A percentile compares a stretch with the other conserved stretches of the same genome.
phyloP scores from a whole-genome alignment of 1,140 invertebrate genomes.

The Ceratina australensis region DNA sequence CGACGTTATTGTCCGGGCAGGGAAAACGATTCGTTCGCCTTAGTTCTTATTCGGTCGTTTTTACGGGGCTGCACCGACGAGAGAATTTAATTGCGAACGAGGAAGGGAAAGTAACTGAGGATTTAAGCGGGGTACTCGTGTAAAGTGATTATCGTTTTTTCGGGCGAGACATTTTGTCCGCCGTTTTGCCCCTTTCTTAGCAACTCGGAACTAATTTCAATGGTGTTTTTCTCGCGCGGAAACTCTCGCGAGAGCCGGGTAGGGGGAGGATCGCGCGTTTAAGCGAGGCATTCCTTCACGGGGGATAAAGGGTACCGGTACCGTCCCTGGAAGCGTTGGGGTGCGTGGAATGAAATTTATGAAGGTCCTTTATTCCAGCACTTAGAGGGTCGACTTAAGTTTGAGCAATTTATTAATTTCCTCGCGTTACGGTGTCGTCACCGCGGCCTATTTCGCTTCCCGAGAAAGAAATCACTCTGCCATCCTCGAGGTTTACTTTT shows the following conservation, averaged over 20 bases:
- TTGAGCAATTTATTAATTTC: constrained; percentile 77
- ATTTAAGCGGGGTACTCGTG: constrained; percentile 37
- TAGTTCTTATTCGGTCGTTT: constrained; percentile 7
- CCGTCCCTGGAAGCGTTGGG: constrained; percentile 48
- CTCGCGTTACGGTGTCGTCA: constrained; percentile 61
- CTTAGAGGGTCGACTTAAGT: constrained; percentile 71
- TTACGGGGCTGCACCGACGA: neutral
- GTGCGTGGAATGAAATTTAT: constrained; percentile 72
- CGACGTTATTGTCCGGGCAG: neutral
- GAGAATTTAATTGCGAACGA: constrained; percentile 44
- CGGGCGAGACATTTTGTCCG: neutral
- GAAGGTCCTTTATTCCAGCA: constrained; percentile 71
- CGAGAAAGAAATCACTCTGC: constrained; percentile 46
- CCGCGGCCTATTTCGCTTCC: constrained; percentile 31
- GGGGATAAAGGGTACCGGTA: constrained; percentile 54
- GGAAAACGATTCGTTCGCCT: neutral
- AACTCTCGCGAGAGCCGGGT: constrained; percentile 1
- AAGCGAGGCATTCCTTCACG: constrained; percentile 50
- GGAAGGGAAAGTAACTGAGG: constrained; percentile 7
- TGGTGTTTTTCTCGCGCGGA: constrained; percentile 31
- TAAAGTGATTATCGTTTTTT: constrained; percentile 31
- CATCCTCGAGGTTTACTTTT: neutral
- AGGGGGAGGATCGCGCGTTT: constrained; percentile 6
- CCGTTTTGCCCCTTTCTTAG: neutral
- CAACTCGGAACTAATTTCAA: constrained; percentile 25